These are phyloP conservation scores for Buathra laborator DNA, from an alignment of 2,888 invertebrate species.

Conservation along the genomic window DNA sequence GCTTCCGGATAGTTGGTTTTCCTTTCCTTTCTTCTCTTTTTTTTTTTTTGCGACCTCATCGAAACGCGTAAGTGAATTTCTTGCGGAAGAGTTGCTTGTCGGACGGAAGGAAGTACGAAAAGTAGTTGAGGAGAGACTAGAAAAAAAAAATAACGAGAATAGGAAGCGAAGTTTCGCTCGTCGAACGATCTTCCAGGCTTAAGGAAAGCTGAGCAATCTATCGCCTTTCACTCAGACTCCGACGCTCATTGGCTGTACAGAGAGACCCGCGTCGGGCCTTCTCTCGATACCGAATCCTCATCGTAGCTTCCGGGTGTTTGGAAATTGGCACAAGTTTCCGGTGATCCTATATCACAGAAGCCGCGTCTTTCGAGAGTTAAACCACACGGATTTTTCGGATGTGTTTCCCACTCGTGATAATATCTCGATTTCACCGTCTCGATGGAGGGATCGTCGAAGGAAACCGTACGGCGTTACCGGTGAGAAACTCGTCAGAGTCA, in stretches of 20 bases:
- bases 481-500: slow-evolving; percentile 14
- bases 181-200: neutral
- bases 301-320: slow-evolving; percentile 21
- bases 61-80: no score
- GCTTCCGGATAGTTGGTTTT: no score
- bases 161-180: neutral
- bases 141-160: neutral
- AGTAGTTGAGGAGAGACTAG: neutral
- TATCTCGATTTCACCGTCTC: neutral
- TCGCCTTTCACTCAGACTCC: neutral
- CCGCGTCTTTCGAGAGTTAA: slow-evolving; percentile 12
- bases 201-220: neutral
- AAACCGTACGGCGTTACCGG: neutral
- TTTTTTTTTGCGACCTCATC: no score
- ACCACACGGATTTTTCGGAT: slow-evolving; percentile 7
- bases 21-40: no score
- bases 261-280: neutral
- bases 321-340: slow-evolving; percentile 35
- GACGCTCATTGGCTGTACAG: neutral
- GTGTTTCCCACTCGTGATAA: neutral
- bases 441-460: neutral
- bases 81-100: neutral
- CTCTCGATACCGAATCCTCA: neutral
- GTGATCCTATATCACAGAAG: slow-evolving; percentile 6
- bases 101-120: slow-evolving; percentile 2